A percentile compares a stretch with the other conserved stretches of the same genome.
Evolutionary conservation across 2,113 vertebrate species (phyloP).

Genomic region (Neodon shergylaensis): DNA sequence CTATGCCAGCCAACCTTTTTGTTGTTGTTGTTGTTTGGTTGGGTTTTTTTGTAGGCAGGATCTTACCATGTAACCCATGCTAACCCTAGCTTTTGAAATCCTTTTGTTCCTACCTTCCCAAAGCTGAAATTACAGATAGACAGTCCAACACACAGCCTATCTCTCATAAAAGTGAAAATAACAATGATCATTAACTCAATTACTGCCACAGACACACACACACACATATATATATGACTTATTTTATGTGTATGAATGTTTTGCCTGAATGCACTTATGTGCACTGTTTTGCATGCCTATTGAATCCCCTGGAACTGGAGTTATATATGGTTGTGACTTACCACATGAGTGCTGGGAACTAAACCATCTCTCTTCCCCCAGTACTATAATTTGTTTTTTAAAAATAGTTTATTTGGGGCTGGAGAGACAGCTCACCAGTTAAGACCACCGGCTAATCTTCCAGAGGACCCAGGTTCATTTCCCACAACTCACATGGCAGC

Average conservation of each 20-base stretch:
- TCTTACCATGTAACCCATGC: background rate
- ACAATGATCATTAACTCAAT: background rate
- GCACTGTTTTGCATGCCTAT: background rate
- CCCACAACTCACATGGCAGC: background rate
- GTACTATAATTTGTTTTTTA: background rate
- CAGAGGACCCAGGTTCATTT: background rate
- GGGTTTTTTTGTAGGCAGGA: background rate
- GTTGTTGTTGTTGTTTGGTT: background rate
- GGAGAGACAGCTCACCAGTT: background rate
- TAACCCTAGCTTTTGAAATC: background rate
- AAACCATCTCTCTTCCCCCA: background rate
- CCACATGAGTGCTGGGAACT: background rate
- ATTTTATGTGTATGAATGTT: background rate
- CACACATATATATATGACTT: background rate
- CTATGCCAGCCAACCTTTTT: background rate
- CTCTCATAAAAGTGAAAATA: background rate
- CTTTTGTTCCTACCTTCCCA: background rate
- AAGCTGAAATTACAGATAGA: background rate
- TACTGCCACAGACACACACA: background rate
- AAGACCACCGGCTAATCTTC: background rate
- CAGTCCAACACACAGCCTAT: background rate
- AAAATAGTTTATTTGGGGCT: background rate
- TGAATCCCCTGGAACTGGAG: background rate
- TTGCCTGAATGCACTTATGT: background rate
- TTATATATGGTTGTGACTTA: background rate